Base-by-base conservation (phyloP, 2,888 invertebrate genomes). In the Melanchra persicariae region DNA sequence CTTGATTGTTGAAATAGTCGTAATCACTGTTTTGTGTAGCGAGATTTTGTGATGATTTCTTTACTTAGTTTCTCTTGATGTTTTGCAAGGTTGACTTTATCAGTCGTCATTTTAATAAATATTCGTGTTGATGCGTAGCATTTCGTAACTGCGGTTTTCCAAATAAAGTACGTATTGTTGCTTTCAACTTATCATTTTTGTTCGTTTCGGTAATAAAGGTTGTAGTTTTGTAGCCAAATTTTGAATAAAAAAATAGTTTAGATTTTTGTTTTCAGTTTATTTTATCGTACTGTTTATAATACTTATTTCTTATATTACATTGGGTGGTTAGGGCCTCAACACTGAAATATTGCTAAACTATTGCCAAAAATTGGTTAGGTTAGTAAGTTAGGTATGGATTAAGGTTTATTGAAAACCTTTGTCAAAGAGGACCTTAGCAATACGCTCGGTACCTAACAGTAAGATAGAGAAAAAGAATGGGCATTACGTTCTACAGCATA, bases 1-100 rank as follows among this genome's bases (percentile, higher is more conserved):
- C 82, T 85, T 84, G 26, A 82, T 86, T 83, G 87, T 88, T 87
- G 81, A 86, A 89, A 87, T 88, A 74, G 88, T 88, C 85, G 88
- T 92, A 80, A 91, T 91, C 84, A 88, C 86, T 88, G 84, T 87
- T 81, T 79, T 82, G 80, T 86, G 64, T 76, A 77, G 77, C 75
- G 67, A 83, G 76, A 81, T 85, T 55, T 60, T 71, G 62, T 58
- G 34, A 74, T 76, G 30, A 78, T 61, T 72, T 77, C 71, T 70
- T 77, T 69, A 30, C 12, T 4, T 34, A 64, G 65, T 65, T 52
- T 65, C 19, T 63, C 24, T 40, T 37, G 8, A 30, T 6, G n/a
- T 40, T 60, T 47, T n/a, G 17, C 40, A 8, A 15, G 19, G 15
- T n/a, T 30, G 22, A 26, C 12, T 26, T 26, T 17, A 34, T 55